Evolutionary conservation across 1,140 invertebrate species (phyloP).

Genomic region (Drosophila cardini): DNA sequence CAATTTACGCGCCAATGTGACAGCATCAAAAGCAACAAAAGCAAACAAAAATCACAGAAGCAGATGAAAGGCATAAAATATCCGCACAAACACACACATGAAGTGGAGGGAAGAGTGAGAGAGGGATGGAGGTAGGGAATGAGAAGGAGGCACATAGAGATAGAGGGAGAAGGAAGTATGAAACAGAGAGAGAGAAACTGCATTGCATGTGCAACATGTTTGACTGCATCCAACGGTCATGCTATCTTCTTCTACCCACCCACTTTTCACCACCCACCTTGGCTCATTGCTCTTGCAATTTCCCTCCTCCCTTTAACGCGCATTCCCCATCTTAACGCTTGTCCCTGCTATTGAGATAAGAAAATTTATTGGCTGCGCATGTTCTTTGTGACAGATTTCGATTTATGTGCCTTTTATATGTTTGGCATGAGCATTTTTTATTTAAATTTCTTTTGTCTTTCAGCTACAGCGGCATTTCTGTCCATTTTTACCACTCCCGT

Average conservation of each 20-base stretch:
- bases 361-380: conserved; percentile 83
- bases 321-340: conserved; percentile 67
- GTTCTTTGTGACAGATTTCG: conserved; percentile 83
- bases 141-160: conserved; percentile 6
- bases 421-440: conserved; percentile 59
- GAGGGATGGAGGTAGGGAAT: no score
- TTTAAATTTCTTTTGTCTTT: conserved; percentile 73
- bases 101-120: neutral
- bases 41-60: conserved; percentile 60
- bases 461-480: conserved; percentile 41
- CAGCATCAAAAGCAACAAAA: conserved; percentile 62
- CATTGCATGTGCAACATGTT: conserved; percentile 79
- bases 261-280: neutral
- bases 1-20: conserved; percentile 75
- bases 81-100: conserved; percentile 27
- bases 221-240: conserved; percentile 56
- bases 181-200: conserved; percentile 16
- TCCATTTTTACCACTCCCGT: neutral
- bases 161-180: no score
- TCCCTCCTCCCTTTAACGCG: conserved; percentile 6
- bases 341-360: conserved; percentile 83
- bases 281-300: conserved; percentile 15
- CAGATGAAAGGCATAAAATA: conserved; percentile 68
- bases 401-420: conserved; percentile 79
- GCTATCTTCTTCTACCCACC: conserved; percentile 7